Evolutionary conservation across 2,888 invertebrate genomes (phyloP), one percentile per base, ranked within the genome.

Genomic region (Drosophila greeni): DNA sequence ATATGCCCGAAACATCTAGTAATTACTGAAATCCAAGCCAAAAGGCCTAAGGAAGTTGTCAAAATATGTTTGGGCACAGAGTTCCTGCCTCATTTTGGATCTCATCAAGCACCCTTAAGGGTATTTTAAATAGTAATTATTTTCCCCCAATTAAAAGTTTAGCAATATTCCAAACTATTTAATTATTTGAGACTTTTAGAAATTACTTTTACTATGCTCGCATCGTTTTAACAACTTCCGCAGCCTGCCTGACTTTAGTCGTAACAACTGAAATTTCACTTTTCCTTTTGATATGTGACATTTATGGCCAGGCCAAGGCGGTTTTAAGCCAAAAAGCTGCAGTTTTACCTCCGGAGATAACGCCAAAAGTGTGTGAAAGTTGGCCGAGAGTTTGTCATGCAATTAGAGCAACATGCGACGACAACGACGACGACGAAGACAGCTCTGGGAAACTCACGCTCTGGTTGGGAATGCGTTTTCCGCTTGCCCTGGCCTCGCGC

Each of bases 321-420:
- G 20, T 48, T 48, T 48, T 48, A 29, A 61, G 36, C 34, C 49
- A 33, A 42, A 42, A 36, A 40, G 62, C 49, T 66, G 47, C 51
- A 66, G 52, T 53, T 66, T 66, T 56, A 66, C 56, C 65, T 58
- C 31, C 48, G 29, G 20, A 73, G 68, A 73, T 72, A 81, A 77
- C 61, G 70, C 69, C 70, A 66, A 78, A 75, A 56, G 72, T 79
- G 69, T 79, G 77, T 80, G 81, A 80, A 80, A 82, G 78, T 82
- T 77, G 60, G 31, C 58, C 39, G 62, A 65, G 79, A 81, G 81
- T 79, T 81, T 81, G 83, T 79, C 78, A 67, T 83, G 81, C 79
- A 79, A 79, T 79, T 79, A 79, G 79, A 79, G 75, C 83, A 83
- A 83, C 79, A 83, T 83, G 72, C 81, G 72, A 64, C 66, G 45